Base-by-base conservation (phyloP, 2,888 invertebrate genomes). In the Cybosia mesomella region DNA sequence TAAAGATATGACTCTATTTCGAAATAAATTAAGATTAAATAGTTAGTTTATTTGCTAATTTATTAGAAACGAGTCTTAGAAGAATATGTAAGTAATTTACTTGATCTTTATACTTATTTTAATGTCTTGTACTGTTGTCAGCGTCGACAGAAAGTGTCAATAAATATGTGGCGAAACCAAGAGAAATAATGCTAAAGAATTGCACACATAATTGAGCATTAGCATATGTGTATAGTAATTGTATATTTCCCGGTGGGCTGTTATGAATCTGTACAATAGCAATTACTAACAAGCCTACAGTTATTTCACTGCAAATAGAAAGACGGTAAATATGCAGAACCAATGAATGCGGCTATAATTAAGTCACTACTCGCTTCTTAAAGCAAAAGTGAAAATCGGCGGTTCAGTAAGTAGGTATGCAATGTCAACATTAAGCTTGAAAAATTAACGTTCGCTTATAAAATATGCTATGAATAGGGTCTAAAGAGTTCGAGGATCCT, bases 361-460 rank as follows among this genome's bases (percentile, higher is more conserved):
- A 74, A 77, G 63, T 72, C 70, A 69, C 18, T 58, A 58, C 43
- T 59, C 18, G 54, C 66, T 74, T 68, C 69, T 71, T 34, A 58
- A 49, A 34, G 32, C 53, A 60, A 28, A 43, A 62, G 64, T 66
- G 67, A 71, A 77, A 65, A 74, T 77, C 49, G 66, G 28, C n/a
- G 57, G 58, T 59, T 60, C 55, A 71, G 68, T 70, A 67, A 75
- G 75, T 70, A 67, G 73, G 75, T 66, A 68, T 69, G 66, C 64
- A 64, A 66, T 66, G 67, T 67, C 72, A 72, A 76, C 63, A 61
- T 36, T 57, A 63, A 36, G 65, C 49, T 49, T 8, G n/a, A 36
- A 36, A 34, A 34, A 43, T 55, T 57, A 13, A 34, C 10, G 10
- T 60, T 24, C 28, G 28, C 7, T 0, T 49, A 32, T 18, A 5